Percentiles rank a stretch among this genome's conserved stretches.
These are phyloP conservation scores for Tyrannus savana DNA, from an alignment of 2,113 vertebrate species.

Conservation along the genomic window DNA sequence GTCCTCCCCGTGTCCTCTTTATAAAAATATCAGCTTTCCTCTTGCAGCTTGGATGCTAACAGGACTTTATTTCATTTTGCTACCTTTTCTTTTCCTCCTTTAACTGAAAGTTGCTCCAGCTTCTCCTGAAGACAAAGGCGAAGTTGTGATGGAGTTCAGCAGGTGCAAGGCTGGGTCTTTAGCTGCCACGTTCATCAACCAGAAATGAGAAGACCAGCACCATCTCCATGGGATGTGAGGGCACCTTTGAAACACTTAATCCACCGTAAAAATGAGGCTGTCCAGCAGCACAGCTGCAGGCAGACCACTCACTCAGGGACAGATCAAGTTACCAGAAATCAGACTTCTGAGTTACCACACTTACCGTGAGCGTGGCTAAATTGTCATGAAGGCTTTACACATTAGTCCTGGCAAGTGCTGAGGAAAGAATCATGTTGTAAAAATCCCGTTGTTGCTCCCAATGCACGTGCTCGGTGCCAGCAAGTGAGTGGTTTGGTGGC, in stretches of 20 bases:
- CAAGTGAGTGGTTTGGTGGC: background rate
- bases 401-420: background rate
- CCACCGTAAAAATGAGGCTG: background rate
- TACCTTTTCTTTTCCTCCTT: background rate
- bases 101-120: background rate
- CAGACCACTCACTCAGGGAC: background rate
- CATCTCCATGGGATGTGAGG: background rate
- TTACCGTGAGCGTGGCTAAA: background rate
- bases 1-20: background rate
- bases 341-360: background rate
- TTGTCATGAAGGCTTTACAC: background rate
- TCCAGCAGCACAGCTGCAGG: slow-evolving; percentile 3
- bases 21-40: background rate
- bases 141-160: slow-evolving; percentile 1
- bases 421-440: background rate
- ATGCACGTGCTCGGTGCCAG: fast-evolving
- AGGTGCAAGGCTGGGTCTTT: slow-evolving; percentile 7
- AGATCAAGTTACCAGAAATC: background rate
- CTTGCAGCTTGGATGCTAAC: background rate
- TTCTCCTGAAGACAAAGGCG: background rate
- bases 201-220: background rate
- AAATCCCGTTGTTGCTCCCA: background rate
- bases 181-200: fast-evolving
- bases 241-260: slow-evolving; percentile 24
- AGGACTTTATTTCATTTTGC: background rate